Conservation (phyloP, 2,797 vertebrate genomes). For the Kryptopterus vitreolus region DNA sequence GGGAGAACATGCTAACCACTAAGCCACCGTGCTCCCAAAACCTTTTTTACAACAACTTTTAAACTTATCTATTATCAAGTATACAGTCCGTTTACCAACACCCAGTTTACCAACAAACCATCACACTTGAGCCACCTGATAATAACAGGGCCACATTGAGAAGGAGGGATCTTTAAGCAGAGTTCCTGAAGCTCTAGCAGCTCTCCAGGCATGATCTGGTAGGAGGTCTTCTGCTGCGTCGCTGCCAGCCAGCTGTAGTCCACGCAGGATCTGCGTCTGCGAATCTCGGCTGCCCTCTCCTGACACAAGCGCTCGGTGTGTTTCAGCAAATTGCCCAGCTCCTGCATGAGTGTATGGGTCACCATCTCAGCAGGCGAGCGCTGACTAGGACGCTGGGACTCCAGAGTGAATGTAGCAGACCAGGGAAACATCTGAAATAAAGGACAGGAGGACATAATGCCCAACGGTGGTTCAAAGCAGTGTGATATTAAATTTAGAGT, state of each 20-base stretch:
- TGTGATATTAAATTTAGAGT: not conserved
- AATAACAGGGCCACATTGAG: constrained; percentile 59
- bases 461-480: not conserved
- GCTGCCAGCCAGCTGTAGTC: constrained; percentile 62
- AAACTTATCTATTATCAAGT: not conserved
- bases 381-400: constrained; percentile 38
- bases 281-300: constrained; percentile 51
- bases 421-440: constrained; percentile 53
- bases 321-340: constrained; percentile 54
- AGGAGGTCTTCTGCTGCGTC: constrained; percentile 40
- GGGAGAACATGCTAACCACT: no score
- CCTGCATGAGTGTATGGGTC: constrained; percentile 58
- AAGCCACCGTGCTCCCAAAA: no score
- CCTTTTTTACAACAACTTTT: no score
- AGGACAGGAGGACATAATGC: not conserved
- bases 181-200: constrained; percentile 58
- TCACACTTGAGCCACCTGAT: constrained; percentile 56
- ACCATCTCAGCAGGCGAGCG: constrained; percentile 55
- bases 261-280: constrained; percentile 53
- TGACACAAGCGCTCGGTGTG: constrained; percentile 47
- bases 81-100: not conserved
- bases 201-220: constrained; percentile 53
- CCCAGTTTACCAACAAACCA: not conserved
- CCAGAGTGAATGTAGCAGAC: constrained; percentile 36
- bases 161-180: constrained; percentile 57